Evolutionary conservation across 2,888 invertebrate species (phyloP).

Genomic region (Danaus chrysippus): DNA sequence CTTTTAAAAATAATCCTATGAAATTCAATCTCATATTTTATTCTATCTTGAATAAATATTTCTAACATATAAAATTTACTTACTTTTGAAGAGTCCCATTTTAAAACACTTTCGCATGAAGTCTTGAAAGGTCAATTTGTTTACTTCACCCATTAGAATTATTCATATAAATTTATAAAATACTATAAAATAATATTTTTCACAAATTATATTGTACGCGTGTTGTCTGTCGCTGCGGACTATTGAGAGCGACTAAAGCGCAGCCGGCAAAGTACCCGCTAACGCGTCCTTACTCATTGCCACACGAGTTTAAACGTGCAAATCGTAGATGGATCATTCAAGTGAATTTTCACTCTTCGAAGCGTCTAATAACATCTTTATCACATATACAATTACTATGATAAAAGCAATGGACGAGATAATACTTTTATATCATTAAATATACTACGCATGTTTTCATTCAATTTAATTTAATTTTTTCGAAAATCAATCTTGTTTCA

Average conservation of each 20-base stretch:
- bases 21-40: not conserved
- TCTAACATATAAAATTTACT: slow-evolving; percentile 39
- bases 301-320: slow-evolving; percentile 43
- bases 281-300: slow-evolving; percentile 58
- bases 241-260: slow-evolving; percentile 57
- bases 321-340: slow-evolving; percentile 37
- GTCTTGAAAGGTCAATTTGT: slow-evolving; percentile 54
- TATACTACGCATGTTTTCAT: too few relatives aligned
- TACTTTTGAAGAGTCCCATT: slow-evolving; percentile 73
- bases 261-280: slow-evolving; percentile 36
- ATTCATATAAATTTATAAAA: slow-evolving; percentile 9
- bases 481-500: too few relatives aligned
- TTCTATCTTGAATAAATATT: not conserved
- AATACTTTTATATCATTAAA: too few relatives aligned
- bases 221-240: slow-evolving; percentile 58
- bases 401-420: not conserved
- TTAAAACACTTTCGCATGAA: slow-evolving; percentile 75
- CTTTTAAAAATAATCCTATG: not conserved
- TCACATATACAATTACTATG: not conserved
- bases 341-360: slow-evolving; percentile 11
- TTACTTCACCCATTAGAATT: slow-evolving; percentile 51
- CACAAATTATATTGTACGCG: slow-evolving; percentile 35
- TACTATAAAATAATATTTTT: slow-evolving; percentile 14
- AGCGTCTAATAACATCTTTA: not conserved
- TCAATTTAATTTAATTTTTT: too few relatives aligned